A percentile compares a stretch with the other conserved stretches of the same genome.
Conservation (phyloP, 2,888 invertebrate genomes). For the Subacronicta megacephala region DNA sequence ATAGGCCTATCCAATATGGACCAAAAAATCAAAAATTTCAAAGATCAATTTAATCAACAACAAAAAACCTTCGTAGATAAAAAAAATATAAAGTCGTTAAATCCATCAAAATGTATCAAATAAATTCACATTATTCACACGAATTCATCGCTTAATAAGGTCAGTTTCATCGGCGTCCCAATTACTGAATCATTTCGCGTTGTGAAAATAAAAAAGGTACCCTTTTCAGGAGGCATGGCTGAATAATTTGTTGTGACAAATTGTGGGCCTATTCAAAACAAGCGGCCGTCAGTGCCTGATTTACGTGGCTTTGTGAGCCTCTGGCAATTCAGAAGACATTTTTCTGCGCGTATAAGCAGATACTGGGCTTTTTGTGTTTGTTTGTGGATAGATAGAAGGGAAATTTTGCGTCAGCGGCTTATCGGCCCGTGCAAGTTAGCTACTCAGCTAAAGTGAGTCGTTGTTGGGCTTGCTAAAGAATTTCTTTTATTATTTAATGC, state of each 20-base stretch:
- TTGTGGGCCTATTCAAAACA: constrained; percentile 78
- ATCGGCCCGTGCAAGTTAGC: constrained; percentile 2
- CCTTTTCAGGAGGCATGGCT: constrained; percentile 75
- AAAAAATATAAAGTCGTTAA: constrained; percentile 16
- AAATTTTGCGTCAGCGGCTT: constrained; percentile 6
- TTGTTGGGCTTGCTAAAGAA: not conserved
- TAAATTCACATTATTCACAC: constrained; percentile 33
- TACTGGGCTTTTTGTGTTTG: constrained; percentile 37
- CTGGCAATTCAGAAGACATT: constrained; percentile 56
- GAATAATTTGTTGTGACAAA: constrained; percentile 83
- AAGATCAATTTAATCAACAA: not conserved
- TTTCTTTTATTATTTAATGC: not conserved
- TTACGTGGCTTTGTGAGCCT: constrained; percentile 63
- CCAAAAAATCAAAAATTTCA: not conserved
- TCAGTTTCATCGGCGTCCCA: constrained; percentile 60
- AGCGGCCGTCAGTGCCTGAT: constrained; percentile 67
- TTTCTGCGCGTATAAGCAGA: constrained; percentile 57
- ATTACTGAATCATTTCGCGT: constrained; percentile 64
- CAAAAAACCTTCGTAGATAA: constrained; percentile 1
- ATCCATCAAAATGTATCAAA: constrained; percentile 28
- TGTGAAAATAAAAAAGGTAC: constrained; percentile 64
- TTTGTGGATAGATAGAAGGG: constrained; percentile 17
- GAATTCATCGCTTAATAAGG: constrained; percentile 57
- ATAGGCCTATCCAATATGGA: no score
- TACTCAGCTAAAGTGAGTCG: not conserved